A percentile compares a stretch with the other conserved stretches of the same genome.
These are phyloP conservation scores for Fregetta grallaria DNA, from an alignment of 2,113 vertebrate species.

Conservation along the genomic window DNA sequence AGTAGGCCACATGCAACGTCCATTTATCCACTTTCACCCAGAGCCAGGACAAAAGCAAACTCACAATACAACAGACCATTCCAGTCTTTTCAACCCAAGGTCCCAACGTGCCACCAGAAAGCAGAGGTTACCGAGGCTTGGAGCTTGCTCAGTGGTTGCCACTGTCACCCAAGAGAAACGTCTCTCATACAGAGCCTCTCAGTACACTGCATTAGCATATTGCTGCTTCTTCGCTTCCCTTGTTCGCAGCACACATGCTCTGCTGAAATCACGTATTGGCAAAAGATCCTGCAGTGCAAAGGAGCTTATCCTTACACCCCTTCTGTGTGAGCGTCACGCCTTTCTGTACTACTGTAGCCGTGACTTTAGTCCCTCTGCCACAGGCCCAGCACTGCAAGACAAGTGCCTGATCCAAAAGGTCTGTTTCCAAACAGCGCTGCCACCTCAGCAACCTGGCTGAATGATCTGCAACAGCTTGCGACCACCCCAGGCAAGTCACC, in stretches of 20 bases:
- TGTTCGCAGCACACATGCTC: background rate
- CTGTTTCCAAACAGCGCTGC: background rate
- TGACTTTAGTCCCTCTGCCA: background rate
- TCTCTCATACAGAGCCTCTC: background rate
- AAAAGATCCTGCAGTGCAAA: background rate
- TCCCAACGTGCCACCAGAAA: background rate
- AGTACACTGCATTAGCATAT: background rate
- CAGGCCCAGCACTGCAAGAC: background rate
- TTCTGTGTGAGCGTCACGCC: rapidly evolving
- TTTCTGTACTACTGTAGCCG: background rate
- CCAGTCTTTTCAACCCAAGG: background rate
- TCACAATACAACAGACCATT: background rate
- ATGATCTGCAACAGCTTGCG: rapidly evolving
- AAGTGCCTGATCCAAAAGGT: background rate
- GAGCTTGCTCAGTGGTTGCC: background rate
- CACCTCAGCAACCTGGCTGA: background rate
- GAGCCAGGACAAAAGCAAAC: background rate
- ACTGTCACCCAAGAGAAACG: background rate
- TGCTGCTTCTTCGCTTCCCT: background rate
- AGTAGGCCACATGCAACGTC: background rate
- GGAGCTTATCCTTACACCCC: background rate
- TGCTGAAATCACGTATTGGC: background rate
- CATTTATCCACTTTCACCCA: background rate
- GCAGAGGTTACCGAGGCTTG: background rate
- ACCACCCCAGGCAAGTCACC: background rate